Conservation (phyloP, 2,797 vertebrate species). For the Sebastiscus tertius region DNA sequence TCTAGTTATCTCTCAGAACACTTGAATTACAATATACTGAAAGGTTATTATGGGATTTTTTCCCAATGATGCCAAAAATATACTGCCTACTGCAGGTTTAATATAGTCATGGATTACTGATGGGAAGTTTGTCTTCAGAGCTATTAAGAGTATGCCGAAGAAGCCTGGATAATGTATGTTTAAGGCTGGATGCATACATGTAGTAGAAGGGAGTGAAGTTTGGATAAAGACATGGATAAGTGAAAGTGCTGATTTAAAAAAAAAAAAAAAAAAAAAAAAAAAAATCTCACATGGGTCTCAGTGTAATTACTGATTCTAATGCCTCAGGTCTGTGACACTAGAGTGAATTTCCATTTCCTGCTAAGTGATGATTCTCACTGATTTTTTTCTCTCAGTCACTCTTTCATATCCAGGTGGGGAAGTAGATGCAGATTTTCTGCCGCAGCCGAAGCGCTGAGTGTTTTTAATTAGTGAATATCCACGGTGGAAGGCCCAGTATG, state of each 20-base stretch:
- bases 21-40: not conserved
- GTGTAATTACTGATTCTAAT: constrained; percentile 58
- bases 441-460: constrained; percentile 57
- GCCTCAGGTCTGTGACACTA: constrained; percentile 53
- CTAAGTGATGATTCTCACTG: constrained; percentile 49
- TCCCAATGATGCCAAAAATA: no score
- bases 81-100: no score
- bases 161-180: not conserved
- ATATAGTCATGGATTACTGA: constrained; percentile 43
- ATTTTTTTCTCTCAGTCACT: constrained; percentile 37
- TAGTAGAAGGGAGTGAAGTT: constrained; percentile 9
- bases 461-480: constrained; percentile 78
- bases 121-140: constrained; percentile 48
- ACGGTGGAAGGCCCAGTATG: constrained; percentile 67
- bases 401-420: constrained; percentile 63
- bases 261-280: constrained; percentile 7
- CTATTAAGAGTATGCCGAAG: constrained; percentile 6
- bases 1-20: not conserved
- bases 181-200: not conserved
- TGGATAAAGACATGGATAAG: constrained; percentile 34
- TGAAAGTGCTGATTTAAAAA: constrained; percentile 26
- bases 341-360: constrained; percentile 64
- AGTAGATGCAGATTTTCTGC: constrained; percentile 66
- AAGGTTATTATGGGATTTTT: no score
- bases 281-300: constrained; percentile 38